Evolutionary conservation across 2,888 invertebrate species (phyloP).

Genomic region (Stenotaenia linearis): DNA sequence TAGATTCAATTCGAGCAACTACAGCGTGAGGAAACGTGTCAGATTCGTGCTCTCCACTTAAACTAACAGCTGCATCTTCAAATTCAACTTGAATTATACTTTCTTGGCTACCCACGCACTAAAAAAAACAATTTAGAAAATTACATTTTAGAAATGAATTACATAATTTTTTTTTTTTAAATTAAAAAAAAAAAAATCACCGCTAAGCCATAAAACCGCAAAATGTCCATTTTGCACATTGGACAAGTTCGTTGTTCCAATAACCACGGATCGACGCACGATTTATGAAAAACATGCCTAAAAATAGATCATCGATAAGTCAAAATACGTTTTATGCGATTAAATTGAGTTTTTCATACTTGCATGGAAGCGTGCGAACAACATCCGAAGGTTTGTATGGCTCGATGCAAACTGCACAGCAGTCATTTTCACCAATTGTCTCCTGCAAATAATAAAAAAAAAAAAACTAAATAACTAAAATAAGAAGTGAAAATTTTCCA

Average conservation of each 20-base stretch:
- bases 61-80: conserved; percentile 46
- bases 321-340: background rate
- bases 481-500: background rate
- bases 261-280: conserved; percentile 93
- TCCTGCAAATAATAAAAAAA: conserved; percentile 54
- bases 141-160: too few relatives aligned
- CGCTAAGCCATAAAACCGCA: conserved; percentile 81
- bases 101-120: conserved; percentile 80
- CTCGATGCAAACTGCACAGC: conserved; percentile 93
- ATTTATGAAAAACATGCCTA: conserved; percentile 93
- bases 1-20: background rate
- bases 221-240: conserved; percentile 94
- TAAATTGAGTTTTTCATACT: conserved; percentile 55
- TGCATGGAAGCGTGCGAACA: conserved; percentile 82
- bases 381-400: conserved; percentile 81
- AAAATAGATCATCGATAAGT: background rate
- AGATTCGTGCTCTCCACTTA: conserved; percentile 8
- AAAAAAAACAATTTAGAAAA: conserved; percentile 37
- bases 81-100: conserved; percentile 71
- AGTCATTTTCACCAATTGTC: conserved; percentile 74
- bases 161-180: too few relatives aligned
- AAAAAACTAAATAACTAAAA: background rate
- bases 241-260: conserved; percentile 91
- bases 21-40: background rate
- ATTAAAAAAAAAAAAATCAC: conserved; percentile 42